Evolutionary conservation across 2,113 vertebrate species (phyloP).

Genomic region (Albula goreensis): DNA sequence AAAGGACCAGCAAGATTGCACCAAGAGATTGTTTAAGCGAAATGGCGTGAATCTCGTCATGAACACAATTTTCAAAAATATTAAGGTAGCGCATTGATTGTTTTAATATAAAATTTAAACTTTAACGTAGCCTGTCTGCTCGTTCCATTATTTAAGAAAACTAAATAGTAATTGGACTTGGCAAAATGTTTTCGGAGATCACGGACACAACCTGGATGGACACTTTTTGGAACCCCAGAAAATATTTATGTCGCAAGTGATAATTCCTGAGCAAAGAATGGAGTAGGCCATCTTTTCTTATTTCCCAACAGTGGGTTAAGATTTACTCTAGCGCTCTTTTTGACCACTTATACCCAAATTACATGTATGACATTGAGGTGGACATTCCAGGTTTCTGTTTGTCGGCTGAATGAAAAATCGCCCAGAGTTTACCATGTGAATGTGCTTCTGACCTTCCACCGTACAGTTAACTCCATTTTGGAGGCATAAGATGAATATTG

Average conservation of each 20-base stretch:
- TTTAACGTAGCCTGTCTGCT: slow-evolving; percentile 10
- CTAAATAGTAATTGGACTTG: background rate
- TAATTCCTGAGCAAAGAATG: slow-evolving; percentile 75
- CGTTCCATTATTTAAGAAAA: background rate
- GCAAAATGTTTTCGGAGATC: background rate
- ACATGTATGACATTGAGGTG: slow-evolving; percentile 8
- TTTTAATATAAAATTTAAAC: background rate
- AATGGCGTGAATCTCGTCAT: slow-evolving; percentile 46
- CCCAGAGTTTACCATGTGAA: background rate
- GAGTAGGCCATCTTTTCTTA: slow-evolving; percentile 68
- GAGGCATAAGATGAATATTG: slow-evolving; percentile 3
- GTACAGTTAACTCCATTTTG: background rate
- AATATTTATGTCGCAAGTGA: slow-evolving; percentile 60
- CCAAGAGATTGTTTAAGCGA: slow-evolving; percentile 52
- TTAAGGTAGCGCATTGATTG: slow-evolving; percentile 19
- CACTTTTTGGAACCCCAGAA: background rate
- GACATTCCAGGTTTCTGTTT: background rate
- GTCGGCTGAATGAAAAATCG: background rate
- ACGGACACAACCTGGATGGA: background rate
- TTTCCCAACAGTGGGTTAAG: slow-evolving; percentile 14
- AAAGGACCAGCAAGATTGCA: slow-evolving; percentile 61
- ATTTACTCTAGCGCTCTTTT: background rate
- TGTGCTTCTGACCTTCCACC: background rate
- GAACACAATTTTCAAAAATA: slow-evolving; percentile 51
- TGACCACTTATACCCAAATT: slow-evolving; percentile 11